Evolutionary conservation across 2,113 vertebrate genomes (phyloP).

Genomic region (Tiliqua scincoides): DNA sequence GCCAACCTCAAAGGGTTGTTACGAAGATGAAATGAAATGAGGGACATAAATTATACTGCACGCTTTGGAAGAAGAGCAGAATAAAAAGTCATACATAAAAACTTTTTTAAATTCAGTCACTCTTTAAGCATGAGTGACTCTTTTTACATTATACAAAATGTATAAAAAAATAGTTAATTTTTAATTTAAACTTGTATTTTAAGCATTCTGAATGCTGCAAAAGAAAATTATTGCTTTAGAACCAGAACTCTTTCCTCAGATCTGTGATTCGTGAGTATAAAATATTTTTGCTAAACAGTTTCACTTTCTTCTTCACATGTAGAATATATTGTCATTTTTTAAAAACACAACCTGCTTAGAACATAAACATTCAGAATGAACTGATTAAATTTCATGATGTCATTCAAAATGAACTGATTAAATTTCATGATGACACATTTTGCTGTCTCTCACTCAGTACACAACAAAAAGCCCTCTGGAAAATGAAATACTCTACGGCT

Average conservation of each 20-base stretch:
- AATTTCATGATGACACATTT: neutral
- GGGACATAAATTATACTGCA: neutral
- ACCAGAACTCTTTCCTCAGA: neutral
- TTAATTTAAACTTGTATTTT: neutral
- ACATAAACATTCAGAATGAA: neutral
- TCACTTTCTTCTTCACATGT: neutral
- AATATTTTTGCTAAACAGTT: constrained; percentile 12
- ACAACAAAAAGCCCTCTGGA: neutral
- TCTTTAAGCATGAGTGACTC: too few species aligned
- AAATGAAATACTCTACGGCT: neutral
- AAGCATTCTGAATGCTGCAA: neutral
- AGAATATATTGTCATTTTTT: neutral
- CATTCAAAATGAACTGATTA: neutral
- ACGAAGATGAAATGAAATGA: neutral
- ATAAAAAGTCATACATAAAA: neutral
- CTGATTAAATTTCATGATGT: neutral
- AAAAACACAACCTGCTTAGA: neutral
- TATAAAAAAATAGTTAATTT: neutral
- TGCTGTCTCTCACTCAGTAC: neutral
- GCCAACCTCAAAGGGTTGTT: neutral
- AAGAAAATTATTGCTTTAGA: neutral
- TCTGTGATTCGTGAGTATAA: neutral
- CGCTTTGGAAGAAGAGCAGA: neutral
- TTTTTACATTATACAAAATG: too few species aligned
- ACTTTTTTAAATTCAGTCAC: neutral